Evolutionary conservation across 2,797 vertebrate genomes (phyloP), one percentile per base, ranked within the genome.

Genomic region (Sebastiscus tertius): DNA sequence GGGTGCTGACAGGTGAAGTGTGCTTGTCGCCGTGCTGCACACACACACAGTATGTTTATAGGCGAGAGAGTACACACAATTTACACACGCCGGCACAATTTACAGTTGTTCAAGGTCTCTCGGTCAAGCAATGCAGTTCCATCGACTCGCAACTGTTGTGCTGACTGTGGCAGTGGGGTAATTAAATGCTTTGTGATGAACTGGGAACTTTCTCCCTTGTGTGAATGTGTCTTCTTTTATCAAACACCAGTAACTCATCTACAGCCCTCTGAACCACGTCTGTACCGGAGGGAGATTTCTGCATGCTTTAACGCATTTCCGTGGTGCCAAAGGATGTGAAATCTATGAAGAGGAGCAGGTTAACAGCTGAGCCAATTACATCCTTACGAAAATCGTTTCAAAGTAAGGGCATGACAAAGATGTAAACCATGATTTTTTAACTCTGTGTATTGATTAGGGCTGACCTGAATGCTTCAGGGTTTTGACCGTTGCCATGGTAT

Each of bases 1-100:
- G 79, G 87, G 84, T 36, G 82, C 77, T 82, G 90, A 93, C 89
- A 91, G 89, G 82, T 91, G 72, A 89, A 84, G 76, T 68, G 82
- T 24, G 73, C 66, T 64, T 42, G 20, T 79, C 52, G 64, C 20
- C 67, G 0, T 5, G 2, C 42, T 11, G 14, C 59, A 10, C 9
- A 31, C 33, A 18, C 31, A 18, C 31, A 20, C 20, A n/a, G 16
- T 20, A 26, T 61, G 54, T 73, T 72, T 62, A 55, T 16, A 18
- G 36, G 31, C 33, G 54, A 70, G 74, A 39, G 52, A 31, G 55
- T 4, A 14, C 27, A 60, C 24, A 29, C 34, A 56, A 24, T 46
- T 13, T 9, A 24, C 62, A 52, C 54, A 72, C 26, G 63, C 55
- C 27, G 62, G 46, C 36, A 14, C 67, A 61, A 34, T 81, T 62